Conservation (phyloP, 2,888 invertebrate species). For the Amphipoea oculea region DNA sequence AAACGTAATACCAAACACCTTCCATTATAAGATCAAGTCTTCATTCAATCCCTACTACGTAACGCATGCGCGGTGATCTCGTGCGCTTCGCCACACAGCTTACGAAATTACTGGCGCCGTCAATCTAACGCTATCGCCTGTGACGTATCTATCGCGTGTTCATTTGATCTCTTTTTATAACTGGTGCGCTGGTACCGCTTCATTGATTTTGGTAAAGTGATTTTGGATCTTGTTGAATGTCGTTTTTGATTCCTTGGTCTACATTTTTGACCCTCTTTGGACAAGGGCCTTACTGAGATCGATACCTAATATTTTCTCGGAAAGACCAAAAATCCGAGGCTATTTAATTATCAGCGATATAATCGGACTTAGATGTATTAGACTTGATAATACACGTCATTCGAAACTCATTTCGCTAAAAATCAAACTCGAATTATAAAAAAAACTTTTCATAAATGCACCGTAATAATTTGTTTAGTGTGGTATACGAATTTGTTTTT, state of each 20-base stretch:
- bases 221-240: conserved; percentile 19
- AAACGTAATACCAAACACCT: conserved; percentile 46
- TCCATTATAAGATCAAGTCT: conserved; percentile 39
- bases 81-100: conserved; percentile 76
- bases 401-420: too few relatives aligned
- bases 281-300: background rate
- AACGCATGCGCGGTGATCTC: conserved; percentile 56
- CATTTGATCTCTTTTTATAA: conserved; percentile 55
- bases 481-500: too few relatives aligned
- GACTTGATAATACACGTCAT: background rate
- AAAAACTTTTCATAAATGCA: too few relatives aligned
- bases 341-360: background rate
- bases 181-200: conserved; percentile 54
- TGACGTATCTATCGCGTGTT: conserved; percentile 73
- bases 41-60: conserved; percentile 47
- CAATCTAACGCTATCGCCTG: conserved; percentile 80
- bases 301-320: background rate
- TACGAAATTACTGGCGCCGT: conserved; percentile 81
- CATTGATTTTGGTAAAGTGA: conserved; percentile 51
- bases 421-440: too few relatives aligned
- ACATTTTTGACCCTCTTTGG: conserved; percentile 5
- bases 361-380: background rate
- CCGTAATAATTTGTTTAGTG: too few relatives aligned
- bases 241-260: conserved; percentile 25
- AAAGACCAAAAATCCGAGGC: background rate